Percentiles rank a stretch among this genome's conserved stretches.
Conservation (phyloP, 2,113 vertebrate genomes). For the Hoplias malabaricus region DNA sequence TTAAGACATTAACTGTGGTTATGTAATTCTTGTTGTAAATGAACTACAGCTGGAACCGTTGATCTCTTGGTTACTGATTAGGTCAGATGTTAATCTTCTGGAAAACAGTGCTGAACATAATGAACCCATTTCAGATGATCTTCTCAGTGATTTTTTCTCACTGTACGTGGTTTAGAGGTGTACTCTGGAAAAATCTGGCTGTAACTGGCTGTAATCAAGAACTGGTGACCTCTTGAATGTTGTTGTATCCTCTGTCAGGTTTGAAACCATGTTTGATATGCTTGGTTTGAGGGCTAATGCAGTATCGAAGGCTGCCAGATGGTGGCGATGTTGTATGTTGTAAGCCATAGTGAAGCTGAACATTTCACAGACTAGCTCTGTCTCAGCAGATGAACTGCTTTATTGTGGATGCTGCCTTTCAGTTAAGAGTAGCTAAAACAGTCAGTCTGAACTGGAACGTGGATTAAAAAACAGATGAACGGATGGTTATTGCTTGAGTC, state of each 20-base stretch:
- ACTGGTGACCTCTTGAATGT: too few species aligned
- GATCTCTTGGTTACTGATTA: too few species aligned
- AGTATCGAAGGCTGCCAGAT: slow-evolving; percentile 14
- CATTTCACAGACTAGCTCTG: background rate
- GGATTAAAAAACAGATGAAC: background rate
- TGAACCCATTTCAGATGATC: too few species aligned
- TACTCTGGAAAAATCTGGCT: too few species aligned
- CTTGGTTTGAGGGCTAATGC: background rate
- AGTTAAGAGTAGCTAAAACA: slow-evolving; percentile 15
- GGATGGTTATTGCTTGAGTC: background rate
- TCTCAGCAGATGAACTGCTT: background rate
- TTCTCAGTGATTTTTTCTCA: too few species aligned
- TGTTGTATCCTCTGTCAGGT: background rate
- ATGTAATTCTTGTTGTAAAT: too few species aligned
- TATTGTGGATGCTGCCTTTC: background rate
- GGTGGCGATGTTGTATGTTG: slow-evolving; percentile 46
- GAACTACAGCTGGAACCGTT: too few species aligned
- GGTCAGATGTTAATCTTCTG: too few species aligned
- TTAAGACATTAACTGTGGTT: too few species aligned
- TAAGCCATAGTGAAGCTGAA: background rate
- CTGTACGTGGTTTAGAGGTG: too few species aligned
- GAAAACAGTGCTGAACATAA: too few species aligned
- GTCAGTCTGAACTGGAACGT: background rate
- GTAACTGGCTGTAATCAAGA: too few species aligned
- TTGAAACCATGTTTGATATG: background rate